phyloP scores from a whole-genome alignment of 2,888 invertebrate species.

The Nemotelus nigrinus region DNA sequence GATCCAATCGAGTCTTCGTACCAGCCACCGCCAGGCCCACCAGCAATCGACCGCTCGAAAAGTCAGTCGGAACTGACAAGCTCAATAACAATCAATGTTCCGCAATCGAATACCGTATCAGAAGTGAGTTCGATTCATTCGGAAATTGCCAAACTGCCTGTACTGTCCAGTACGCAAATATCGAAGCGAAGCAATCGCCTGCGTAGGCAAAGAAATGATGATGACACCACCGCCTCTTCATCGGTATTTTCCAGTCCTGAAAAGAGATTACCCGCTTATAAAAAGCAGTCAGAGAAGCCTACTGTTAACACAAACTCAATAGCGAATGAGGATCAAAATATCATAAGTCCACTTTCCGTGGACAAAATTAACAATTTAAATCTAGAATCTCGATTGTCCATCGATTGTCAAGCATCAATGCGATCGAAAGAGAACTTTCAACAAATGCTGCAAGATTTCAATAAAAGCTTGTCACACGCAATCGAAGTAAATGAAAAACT shows the following conservation, averaged over 20 bases:
- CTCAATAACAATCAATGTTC: conserved; percentile 55
- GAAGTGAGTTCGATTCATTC: conserved; percentile 54
- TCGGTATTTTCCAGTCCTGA: conserved; percentile 57
- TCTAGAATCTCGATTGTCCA: conserved; percentile 20
- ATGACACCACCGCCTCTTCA: conserved; percentile 57
- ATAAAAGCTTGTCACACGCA: conserved; percentile 59
- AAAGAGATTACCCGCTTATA: conserved; percentile 44
- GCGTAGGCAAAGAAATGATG: conserved; percentile 49
- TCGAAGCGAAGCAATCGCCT: not conserved
- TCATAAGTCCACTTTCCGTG: conserved; percentile 56
- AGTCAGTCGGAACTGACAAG: conserved; percentile 55
- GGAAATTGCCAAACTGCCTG: conserved; percentile 33
- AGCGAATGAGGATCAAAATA: not conserved
- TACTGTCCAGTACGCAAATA: conserved; percentile 7
- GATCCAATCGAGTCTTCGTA: not conserved
- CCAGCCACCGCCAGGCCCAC: not conserved
- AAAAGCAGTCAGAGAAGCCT: not conserved
- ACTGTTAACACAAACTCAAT: not conserved
- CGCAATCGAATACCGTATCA: conserved; percentile 55
- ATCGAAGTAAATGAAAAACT: conserved; percentile 59
- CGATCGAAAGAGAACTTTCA: conserved; percentile 52
- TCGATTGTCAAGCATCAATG: not conserved
- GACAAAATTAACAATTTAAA: conserved; percentile 55
- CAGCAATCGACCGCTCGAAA: conserved; percentile 24
- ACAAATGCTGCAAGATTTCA: conserved; percentile 58